These are phyloP conservation scores for Smutsia temminckii DNA, from an alignment of 2,797 vertebrate species.

Conservation along the genomic window DNA sequence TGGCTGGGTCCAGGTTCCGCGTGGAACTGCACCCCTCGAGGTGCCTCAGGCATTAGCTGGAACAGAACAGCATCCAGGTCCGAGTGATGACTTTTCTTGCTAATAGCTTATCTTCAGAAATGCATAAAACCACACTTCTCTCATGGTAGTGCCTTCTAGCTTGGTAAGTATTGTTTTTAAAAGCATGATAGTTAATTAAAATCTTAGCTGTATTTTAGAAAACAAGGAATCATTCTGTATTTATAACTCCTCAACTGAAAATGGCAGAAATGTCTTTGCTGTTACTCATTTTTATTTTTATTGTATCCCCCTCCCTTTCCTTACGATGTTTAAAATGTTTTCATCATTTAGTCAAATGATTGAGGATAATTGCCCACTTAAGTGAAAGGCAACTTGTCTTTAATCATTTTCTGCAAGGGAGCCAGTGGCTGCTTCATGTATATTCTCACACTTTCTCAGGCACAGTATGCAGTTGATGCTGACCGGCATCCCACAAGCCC, in stretches of 20 bases:
- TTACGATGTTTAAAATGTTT: constrained; percentile 73
- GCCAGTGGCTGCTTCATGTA: neutral
- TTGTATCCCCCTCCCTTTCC: constrained; percentile 68
- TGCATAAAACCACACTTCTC: constrained; percentile 7
- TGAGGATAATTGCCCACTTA: constrained; percentile 56
- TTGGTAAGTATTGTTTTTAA: constrained; percentile 22
- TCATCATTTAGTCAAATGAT: constrained; percentile 60
- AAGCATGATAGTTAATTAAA: neutral
- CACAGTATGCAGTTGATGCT: constrained; percentile 53
- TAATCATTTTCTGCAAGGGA: constrained; percentile 45
- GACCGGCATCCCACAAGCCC: constrained; percentile 31
- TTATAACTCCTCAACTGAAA: constrained; percentile 23
- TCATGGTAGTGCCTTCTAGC: constrained; percentile 70
- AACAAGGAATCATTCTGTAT: constrained; percentile 5
- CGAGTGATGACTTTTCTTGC: neutral
- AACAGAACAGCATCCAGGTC: neutral
- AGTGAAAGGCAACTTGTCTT: constrained; percentile 62
- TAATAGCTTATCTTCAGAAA: neutral
- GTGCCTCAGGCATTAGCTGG: neutral
- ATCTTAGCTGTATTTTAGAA: neutral
- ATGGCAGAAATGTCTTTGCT: neutral
- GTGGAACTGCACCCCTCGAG: neutral
- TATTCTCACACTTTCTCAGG: constrained; percentile 38
- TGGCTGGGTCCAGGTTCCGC: neutral
- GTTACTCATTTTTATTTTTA: constrained; percentile 61